These are phyloP conservation scores for Sturnira hondurensis DNA, from an alignment of 2,113 vertebrate species.

Conservation along the genomic window DNA sequence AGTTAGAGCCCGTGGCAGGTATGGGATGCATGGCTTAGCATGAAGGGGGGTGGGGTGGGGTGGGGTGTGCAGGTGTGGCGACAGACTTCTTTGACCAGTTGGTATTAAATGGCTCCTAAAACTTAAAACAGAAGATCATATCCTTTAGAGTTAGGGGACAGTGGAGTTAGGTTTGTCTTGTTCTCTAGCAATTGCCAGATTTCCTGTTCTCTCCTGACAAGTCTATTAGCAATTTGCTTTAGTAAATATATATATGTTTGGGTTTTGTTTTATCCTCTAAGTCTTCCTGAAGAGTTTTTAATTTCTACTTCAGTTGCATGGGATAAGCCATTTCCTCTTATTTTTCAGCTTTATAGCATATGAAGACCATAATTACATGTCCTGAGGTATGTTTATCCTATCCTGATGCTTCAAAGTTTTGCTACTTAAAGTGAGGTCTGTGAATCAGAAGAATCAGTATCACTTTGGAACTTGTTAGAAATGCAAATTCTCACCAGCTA, in stretches of 20 bases:
- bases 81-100: not conserved
- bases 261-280: not conserved
- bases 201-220: not conserved
- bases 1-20: not conserved
- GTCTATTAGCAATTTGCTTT: not conserved
- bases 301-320: not conserved
- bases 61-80: fast-evolving
- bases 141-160: not conserved
- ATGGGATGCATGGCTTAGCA: not conserved
- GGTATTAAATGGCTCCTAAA: not conserved
- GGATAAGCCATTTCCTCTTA: not conserved
- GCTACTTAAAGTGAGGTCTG: not conserved
- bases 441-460: not conserved
- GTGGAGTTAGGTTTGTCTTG: not conserved
- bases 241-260: not conserved
- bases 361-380: not conserved
- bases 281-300: constrained; percentile 5
- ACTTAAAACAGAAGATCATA: not conserved
- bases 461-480: not conserved
- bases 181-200: not conserved
- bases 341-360: not conserved
- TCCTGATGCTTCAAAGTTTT: not conserved
- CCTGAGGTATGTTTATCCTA: not conserved
- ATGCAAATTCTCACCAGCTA: not conserved
- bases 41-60: too few species aligned